Conservation (phyloP, 2,797 vertebrate species). For the Parauchenoglanis punctatus region DNA sequence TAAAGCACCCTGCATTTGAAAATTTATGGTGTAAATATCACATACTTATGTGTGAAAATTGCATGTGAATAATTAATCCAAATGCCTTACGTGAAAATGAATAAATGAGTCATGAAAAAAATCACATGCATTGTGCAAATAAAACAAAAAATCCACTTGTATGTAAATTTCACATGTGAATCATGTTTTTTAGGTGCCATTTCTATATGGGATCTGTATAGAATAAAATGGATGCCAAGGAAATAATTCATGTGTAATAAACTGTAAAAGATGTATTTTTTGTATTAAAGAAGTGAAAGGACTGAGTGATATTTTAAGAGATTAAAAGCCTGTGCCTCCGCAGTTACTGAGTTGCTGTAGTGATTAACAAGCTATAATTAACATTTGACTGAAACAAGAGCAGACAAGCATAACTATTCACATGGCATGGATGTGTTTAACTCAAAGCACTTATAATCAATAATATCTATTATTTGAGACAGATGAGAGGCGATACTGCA, state of each 20-base stretch:
- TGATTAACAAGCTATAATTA: slow-evolving; percentile 28
- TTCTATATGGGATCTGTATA: background rate
- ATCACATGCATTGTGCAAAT: background rate
- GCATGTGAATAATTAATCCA: background rate
- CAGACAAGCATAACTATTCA: background rate
- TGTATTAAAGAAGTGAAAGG: background rate
- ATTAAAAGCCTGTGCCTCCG: background rate
- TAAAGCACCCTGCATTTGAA: background rate
- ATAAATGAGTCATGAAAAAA: background rate
- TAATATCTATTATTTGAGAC: background rate
- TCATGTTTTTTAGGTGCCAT: background rate
- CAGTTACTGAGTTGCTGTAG: background rate
- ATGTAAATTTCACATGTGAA: background rate
- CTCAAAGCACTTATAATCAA: background rate
- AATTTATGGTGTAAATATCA: background rate
- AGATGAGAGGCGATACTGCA: background rate
- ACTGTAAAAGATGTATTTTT: background rate
- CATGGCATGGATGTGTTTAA: background rate
- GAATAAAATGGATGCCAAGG: background rate
- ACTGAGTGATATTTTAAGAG: background rate
- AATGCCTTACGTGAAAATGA: background rate
- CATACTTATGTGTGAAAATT: background rate
- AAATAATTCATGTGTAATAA: background rate
- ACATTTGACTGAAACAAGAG: background rate
- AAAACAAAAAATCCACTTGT: background rate